Conservation (phyloP, 2,888 invertebrate genomes). For the Agrochola lychnidis region DNA sequence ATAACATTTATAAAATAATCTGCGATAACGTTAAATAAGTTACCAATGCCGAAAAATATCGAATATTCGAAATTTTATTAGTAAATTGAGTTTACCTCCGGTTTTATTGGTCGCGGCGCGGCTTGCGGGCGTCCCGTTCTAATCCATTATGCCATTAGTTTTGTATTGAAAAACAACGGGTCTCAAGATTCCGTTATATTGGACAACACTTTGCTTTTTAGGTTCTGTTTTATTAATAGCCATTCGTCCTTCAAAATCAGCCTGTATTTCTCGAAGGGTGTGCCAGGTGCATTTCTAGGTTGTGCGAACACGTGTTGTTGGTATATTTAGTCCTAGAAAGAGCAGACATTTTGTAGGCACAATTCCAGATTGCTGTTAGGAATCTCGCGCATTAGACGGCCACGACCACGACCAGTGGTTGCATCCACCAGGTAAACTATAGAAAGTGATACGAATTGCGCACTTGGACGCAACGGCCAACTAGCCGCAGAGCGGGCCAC, state of each 20-base stretch:
- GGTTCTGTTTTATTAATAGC: constrained; percentile 38
- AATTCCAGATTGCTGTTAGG: background rate
- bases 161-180: constrained; percentile 52
- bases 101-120: constrained; percentile 45
- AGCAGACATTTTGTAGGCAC: background rate
- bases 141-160: constrained; percentile 61
- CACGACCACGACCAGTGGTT: too few relatives aligned
- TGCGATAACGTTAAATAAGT: constrained; percentile 45
- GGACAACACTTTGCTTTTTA: constrained; percentile 41
- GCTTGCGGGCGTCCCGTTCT: constrained; percentile 45
- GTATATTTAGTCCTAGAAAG: background rate
- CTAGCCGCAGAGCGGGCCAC: too few relatives aligned
- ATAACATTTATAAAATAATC: constrained; percentile 43
- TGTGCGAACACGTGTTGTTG: background rate
- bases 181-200: constrained; percentile 21
- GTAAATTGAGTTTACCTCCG: constrained; percentile 56
- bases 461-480: too few relatives aligned
- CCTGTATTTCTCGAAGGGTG: background rate
- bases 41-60: constrained; percentile 48
- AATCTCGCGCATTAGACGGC: too few relatives aligned
- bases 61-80: constrained; percentile 60
- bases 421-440: too few relatives aligned
- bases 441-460: too few relatives aligned
- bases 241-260: background rate
- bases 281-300: background rate